Percentiles rank a stretch among this genome's conserved stretches.
phyloP scores from a whole-genome alignment of 2,797 vertebrate species.

The Decapterus maruadsi region DNA sequence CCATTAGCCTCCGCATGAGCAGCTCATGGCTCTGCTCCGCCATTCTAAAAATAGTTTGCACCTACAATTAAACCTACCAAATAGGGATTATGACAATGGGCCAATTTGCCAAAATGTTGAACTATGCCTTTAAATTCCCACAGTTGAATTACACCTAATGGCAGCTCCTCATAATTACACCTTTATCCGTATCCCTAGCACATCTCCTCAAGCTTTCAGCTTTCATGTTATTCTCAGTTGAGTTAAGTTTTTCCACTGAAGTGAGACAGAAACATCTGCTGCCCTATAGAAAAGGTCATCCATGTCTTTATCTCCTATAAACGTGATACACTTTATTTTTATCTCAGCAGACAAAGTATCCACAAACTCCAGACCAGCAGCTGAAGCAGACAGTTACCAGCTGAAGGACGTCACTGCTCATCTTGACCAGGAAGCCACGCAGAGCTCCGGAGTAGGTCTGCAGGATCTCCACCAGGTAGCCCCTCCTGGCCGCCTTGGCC shows the following conservation, averaged over 20 bases:
- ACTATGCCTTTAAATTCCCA: no score
- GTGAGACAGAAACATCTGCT: not conserved
- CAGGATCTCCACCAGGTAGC: constrained; percentile 83
- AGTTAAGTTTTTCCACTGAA: not conserved
- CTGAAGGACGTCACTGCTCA: constrained; percentile 86
- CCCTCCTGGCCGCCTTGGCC: constrained; percentile 81
- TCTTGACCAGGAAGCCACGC: constrained; percentile 84
- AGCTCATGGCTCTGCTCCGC: no score
- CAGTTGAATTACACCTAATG: no score
- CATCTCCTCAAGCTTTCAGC: not conserved
- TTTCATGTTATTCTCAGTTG: not conserved
- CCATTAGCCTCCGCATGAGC: no score
- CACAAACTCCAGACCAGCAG: not conserved
- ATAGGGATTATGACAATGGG: no score
- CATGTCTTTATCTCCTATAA: not conserved
- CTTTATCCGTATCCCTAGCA: no score
- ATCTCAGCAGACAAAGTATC: not conserved
- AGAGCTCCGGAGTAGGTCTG: constrained; percentile 86
- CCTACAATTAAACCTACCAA: no score
- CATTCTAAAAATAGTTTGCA: no score
- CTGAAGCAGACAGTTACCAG: constrained; percentile 77
- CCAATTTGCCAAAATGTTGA: no score
- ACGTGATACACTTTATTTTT: not conserved
- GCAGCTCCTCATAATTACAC: no score
- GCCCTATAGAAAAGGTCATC: not conserved